phyloP scores from a whole-genome alignment of 2,888 invertebrate genomes.

The Stenchaetothrips biformis region DNA sequence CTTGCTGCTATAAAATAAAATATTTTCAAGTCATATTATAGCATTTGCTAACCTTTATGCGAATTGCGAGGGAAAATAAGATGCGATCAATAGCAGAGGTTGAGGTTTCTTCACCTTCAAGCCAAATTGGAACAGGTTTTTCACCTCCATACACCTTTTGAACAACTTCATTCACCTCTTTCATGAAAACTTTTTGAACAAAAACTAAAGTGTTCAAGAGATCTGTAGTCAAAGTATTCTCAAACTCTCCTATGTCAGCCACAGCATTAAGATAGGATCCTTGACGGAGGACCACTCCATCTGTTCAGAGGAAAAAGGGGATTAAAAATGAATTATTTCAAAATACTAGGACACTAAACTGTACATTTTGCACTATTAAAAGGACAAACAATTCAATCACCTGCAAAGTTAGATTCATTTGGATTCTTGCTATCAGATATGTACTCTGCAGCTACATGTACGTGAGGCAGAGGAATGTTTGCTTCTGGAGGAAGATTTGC shows the following conservation, averaged over 20 bases:
- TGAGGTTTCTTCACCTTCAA: constrained; percentile 66
- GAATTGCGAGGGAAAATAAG: constrained; percentile 82
- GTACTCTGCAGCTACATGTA: constrained; percentile 78
- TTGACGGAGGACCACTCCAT: constrained; percentile 81
- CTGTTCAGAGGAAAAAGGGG: constrained; percentile 45
- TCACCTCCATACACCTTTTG: constrained; percentile 97
- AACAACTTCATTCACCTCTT: constrained; percentile 96
- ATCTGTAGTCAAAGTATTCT: constrained; percentile 95
- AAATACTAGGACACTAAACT: not conserved
- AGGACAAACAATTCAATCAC: constrained; percentile 42
- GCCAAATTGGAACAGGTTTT: constrained; percentile 87
- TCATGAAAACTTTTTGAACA: constrained; percentile 98
- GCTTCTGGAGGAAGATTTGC: constrained; percentile 87
- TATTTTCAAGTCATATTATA: constrained; percentile 10
- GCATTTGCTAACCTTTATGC: constrained; percentile 61
- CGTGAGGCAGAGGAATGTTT: constrained; percentile 81
- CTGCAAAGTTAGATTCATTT: constrained; percentile 50
- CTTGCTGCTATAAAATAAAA: no score
- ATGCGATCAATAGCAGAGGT: constrained; percentile 60
- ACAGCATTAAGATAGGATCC: constrained; percentile 88
- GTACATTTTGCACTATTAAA: not conserved
- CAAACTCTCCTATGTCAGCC: constrained; percentile 90
- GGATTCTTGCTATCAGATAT: constrained; percentile 60
- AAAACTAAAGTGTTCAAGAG: constrained; percentile 95
- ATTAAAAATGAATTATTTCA: no score